Evolutionary conservation across 53 echinoderm and acorn worm species (phyloP).

Genomic region (Paracentrotus lividus): DNA sequence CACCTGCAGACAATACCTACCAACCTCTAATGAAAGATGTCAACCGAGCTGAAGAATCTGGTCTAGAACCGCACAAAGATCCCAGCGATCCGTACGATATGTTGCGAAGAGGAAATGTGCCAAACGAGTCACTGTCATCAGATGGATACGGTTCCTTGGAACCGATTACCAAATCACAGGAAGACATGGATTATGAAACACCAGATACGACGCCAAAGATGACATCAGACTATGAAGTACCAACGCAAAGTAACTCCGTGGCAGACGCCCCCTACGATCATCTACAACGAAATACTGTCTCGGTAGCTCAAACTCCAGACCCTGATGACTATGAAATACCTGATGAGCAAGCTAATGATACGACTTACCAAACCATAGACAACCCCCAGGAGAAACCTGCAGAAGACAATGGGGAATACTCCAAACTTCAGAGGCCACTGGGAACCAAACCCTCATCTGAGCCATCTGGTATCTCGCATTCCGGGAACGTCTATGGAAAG

Average conservation of each 20-base stretch:
- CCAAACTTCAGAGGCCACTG: neutral
- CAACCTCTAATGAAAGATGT: neutral
- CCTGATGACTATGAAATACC: neutral
- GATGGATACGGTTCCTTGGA: neutral
- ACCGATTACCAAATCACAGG: neutral
- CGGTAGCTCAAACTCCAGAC: neutral
- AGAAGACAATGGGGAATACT: neutral
- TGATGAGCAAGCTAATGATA: neutral
- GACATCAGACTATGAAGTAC: neutral
- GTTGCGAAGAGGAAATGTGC: neutral
- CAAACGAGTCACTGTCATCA: neutral
- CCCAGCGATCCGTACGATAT: neutral
- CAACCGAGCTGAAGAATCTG: too few species aligned
- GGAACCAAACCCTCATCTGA: neutral
- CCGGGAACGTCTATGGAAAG: neutral
- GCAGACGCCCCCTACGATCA: neutral
- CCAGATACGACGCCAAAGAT: neutral
- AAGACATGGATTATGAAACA: neutral
- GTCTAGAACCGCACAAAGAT: neutral
- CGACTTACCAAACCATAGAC: neutral
- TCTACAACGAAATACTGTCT: neutral
- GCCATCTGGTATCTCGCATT: neutral
- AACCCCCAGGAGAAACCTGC: neutral
- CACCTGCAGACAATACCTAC: neutral
- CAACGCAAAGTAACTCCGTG: neutral